phyloP scores from a whole-genome alignment of 2,113 vertebrate genomes.

The Corapipo altera region DNA sequence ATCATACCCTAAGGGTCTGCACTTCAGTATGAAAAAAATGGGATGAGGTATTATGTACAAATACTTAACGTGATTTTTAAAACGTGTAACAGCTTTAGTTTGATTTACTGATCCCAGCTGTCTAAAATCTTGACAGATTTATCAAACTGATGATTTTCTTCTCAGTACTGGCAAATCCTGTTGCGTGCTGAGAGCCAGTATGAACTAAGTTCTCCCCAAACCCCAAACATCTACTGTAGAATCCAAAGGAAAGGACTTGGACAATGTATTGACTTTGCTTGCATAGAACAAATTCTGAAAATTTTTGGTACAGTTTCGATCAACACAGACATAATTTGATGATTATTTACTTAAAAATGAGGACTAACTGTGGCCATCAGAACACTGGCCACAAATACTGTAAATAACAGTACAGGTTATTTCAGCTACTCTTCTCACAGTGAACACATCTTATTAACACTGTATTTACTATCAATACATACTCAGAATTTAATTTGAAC shows the following conservation, averaged over 20 bases:
- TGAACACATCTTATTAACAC: background rate
- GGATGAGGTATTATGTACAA: background rate
- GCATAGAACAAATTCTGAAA: background rate
- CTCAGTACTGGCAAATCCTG: background rate
- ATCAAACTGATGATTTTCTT: background rate
- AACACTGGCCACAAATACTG: accelerated
- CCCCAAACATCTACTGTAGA: background rate
- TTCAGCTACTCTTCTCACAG: background rate
- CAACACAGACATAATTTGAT: background rate
- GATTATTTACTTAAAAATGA: background rate
- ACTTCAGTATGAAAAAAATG: background rate
- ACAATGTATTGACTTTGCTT: background rate
- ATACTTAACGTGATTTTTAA: background rate
- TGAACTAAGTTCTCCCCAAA: background rate
- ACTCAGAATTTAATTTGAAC: background rate
- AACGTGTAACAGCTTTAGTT: background rate
- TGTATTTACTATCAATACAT: background rate
- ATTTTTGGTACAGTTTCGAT: background rate
- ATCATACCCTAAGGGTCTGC: background rate
- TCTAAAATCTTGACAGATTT: background rate
- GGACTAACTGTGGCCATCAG: background rate
- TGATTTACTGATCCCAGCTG: background rate
- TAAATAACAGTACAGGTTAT: background rate
- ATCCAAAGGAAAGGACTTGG: background rate
- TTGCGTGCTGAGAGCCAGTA: background rate